A percentile compares a stretch with the other conserved stretches of the same genome.
phyloP scores from a whole-genome alignment of 2,797 vertebrate genomes.

The Peromyscus attwateri region DNA sequence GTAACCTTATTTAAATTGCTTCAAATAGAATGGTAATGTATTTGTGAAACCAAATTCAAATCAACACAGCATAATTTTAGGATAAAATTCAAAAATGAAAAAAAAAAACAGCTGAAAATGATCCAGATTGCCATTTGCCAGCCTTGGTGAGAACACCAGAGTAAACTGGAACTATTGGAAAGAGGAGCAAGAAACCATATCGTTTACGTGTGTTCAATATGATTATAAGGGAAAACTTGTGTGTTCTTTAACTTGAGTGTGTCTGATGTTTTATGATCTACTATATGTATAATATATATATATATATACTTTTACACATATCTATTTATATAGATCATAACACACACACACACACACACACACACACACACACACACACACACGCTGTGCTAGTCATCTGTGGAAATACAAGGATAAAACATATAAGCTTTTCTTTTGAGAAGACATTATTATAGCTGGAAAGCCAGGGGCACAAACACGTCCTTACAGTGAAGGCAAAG shows the following conservation, averaged over 20 bases:
- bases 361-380: too few relatives aligned
- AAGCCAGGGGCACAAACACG: background rate
- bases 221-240: background rate
- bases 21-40: slow-evolving; percentile 67
- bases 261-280: slow-evolving; percentile 14
- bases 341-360: too few relatives aligned
- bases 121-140: slow-evolving; percentile 64
- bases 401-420: slow-evolving; percentile 8
- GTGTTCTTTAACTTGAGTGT: background rate
- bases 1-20: slow-evolving; percentile 61
- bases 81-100: slow-evolving; percentile 49
- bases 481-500: background rate
- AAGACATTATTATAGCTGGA: slow-evolving; percentile 3
- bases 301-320: background rate
- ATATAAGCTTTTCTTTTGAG: slow-evolving; percentile 26
- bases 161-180: slow-evolving; percentile 16
- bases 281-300: background rate
- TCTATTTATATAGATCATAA: background rate
- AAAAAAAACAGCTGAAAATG: slow-evolving; percentile 73
- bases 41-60: slow-evolving; percentile 63
- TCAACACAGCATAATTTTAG: slow-evolving; percentile 67
- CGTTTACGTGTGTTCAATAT: slow-evolving; percentile 16
- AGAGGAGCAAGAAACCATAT: slow-evolving; percentile 17
- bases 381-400: background rate
- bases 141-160: slow-evolving; percentile 58